phyloP scores from a whole-genome alignment of 2,888 invertebrate species.

The Zygogramma bicolorata region DNA sequence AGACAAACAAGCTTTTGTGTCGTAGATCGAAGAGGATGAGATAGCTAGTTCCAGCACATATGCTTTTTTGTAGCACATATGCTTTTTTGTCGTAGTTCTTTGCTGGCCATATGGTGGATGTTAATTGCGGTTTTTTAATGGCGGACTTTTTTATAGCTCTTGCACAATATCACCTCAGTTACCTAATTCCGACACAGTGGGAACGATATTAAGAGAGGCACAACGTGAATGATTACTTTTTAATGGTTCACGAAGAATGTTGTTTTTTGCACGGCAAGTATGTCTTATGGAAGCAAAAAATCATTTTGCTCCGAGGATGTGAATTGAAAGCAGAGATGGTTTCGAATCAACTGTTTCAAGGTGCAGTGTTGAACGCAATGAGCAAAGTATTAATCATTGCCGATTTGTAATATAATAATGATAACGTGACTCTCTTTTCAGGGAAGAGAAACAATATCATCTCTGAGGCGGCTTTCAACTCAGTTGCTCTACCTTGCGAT shows the following conservation, averaged over 20 bases:
- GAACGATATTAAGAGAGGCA: not conserved
- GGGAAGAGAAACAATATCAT: no score
- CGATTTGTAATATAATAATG: not conserved
- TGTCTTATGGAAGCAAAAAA: not conserved
- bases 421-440: no score
- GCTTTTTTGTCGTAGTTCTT: slow-evolving; percentile 10
- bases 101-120: slow-evolving; percentile 21
- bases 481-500: no score
- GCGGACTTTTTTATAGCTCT: slow-evolving; percentile 19
- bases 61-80: not conserved
- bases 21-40: slow-evolving; percentile 1
- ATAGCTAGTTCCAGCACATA: not conserved
- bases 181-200: slow-evolving; percentile 19
- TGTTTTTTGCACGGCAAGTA: not conserved
- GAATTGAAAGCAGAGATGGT: no score
- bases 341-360: not conserved
- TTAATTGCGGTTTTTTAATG: slow-evolving; percentile 23
- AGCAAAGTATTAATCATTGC: no score
- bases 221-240: slow-evolving; percentile 1
- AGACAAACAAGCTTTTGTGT: slow-evolving; percentile 18
- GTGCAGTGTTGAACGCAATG: no score
- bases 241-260: slow-evolving; percentile 1
- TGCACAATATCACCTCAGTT: slow-evolving; percentile 21
- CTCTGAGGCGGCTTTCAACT: no score
- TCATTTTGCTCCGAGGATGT: not conserved